phyloP scores from a whole-genome alignment of 2,113 vertebrate species.

The Monarcha castaneiventris region DNA sequence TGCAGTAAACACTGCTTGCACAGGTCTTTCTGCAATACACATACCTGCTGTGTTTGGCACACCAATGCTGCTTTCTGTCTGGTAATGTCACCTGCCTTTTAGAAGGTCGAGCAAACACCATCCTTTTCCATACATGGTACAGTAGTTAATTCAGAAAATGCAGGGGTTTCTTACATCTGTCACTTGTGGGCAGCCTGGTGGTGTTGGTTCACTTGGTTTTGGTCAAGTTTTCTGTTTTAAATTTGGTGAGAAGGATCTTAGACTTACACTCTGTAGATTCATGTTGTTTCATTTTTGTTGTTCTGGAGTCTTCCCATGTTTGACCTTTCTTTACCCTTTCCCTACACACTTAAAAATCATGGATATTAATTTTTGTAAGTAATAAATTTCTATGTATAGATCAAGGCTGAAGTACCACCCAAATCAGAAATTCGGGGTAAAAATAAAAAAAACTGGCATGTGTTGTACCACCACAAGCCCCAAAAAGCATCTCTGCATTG shows the following conservation, averaged over 20 bases:
- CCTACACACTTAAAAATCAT: neutral
- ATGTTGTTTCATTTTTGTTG: neutral
- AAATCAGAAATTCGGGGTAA: neutral
- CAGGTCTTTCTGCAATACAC: neutral
- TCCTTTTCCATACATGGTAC: neutral
- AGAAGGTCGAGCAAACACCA: neutral
- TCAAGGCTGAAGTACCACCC: neutral
- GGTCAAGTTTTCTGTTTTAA: neutral
- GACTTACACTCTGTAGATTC: neutral
- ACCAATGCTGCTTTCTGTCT: neutral
- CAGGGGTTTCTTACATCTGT: neutral
- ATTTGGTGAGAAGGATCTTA: neutral
- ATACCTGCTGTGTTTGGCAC: neutral
- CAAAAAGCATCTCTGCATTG: accelerated
- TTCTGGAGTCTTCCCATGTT: neutral
- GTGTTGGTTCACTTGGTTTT: neutral
- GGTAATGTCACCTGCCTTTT: neutral
- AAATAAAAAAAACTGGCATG: neutral
- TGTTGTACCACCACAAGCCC: neutral
- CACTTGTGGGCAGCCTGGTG: neutral
- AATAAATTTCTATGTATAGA: neutral
- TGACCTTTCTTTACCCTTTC: neutral
- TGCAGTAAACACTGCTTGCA: neutral
- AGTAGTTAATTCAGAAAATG: neutral
- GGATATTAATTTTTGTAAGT: neutral